A percentile compares a stretch with the other conserved stretches of the same genome.
Evolutionary conservation across 2,888 invertebrate genomes (phyloP).

Genomic region (Caenorhabditis doughertyi): DNA sequence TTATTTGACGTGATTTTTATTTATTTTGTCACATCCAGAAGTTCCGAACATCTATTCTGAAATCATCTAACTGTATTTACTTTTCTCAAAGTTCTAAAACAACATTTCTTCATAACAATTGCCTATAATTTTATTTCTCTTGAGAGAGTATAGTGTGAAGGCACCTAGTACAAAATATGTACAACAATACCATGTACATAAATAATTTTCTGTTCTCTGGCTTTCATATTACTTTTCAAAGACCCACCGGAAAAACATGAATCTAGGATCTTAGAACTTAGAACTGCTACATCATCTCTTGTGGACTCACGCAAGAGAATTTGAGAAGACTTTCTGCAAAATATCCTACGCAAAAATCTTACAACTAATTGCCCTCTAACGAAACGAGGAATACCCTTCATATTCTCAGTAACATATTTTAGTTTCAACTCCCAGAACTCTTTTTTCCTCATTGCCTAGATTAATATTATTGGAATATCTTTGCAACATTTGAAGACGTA

Average conservation of each 20-base stretch:
- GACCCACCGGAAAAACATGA: conserved; percentile 11
- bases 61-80: not conserved
- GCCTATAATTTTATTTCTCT: conserved; percentile 11
- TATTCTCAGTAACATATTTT: conserved; percentile 19
- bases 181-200: conserved; percentile 13
- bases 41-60: not conserved
- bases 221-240: not conserved
- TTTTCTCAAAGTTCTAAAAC: not conserved
- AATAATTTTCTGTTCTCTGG: conserved; percentile 15
- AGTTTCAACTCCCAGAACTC: conserved; percentile 2
- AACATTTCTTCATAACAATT: not conserved
- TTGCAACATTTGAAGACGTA: conserved; percentile 27
- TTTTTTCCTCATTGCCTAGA: not conserved
- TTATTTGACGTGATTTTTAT: conserved; percentile 24
- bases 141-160: conserved; percentile 17
- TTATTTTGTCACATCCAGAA: not conserved
- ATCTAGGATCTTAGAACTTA: not conserved
- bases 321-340: conserved; percentile 32
- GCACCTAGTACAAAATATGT: conserved; percentile 41
- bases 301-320: conserved; percentile 39
- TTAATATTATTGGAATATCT: not conserved
- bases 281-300: conserved; percentile 5
- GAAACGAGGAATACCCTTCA: not conserved
- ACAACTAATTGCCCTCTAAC: conserved; percentile 25
- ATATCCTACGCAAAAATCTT: conserved; percentile 35